Percentiles rank a stretch among this genome's conserved stretches.
Conservation (phyloP, 2,113 vertebrate genomes). For the Misgurnus mizolepis region DNA sequence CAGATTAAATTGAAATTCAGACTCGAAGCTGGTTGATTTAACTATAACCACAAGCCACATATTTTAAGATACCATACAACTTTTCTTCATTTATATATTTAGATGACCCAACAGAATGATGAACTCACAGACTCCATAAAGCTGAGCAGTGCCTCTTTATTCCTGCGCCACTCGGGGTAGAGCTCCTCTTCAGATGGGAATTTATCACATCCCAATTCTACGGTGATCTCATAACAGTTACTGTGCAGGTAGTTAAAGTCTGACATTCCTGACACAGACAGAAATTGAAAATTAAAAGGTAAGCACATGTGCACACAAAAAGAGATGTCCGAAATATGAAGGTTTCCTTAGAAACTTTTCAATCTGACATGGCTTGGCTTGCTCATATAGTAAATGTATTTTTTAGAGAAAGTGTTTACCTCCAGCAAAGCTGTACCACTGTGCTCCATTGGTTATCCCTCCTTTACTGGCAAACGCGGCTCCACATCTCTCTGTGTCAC, state of each 20-base stretch:
- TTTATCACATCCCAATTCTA: slow-evolving; percentile 96
- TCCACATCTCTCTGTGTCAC: slow-evolving; percentile 86
- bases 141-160: slow-evolving; percentile 87
- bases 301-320: not conserved
- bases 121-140: slow-evolving; percentile 88
- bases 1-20: too few relatives aligned
- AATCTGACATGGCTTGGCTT: not conserved
- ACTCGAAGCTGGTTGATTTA: too few relatives aligned
- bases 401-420: slow-evolving; percentile 71
- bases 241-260: slow-evolving; percentile 97
- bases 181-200: slow-evolving; percentile 90
- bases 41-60: too few relatives aligned
- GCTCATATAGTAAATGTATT: not conserved
- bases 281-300: not conserved
- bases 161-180: slow-evolving; percentile 88
- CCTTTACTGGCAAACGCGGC: slow-evolving; percentile 83
- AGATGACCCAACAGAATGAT: not conserved
- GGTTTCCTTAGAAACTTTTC: too few relatives aligned
- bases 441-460: slow-evolving; percentile 92
- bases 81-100: too few relatives aligned
- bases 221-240: slow-evolving; percentile 93
- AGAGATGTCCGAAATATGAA: not conserved
- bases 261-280: slow-evolving; percentile 82
- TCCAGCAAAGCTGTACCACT: slow-evolving; percentile 97
- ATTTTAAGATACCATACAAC: too few relatives aligned